Evolutionary conservation across 2,888 invertebrate species (phyloP), one percentile per base, ranked within the genome.

Genomic region (Allophyes oxyacanthae): DNA sequence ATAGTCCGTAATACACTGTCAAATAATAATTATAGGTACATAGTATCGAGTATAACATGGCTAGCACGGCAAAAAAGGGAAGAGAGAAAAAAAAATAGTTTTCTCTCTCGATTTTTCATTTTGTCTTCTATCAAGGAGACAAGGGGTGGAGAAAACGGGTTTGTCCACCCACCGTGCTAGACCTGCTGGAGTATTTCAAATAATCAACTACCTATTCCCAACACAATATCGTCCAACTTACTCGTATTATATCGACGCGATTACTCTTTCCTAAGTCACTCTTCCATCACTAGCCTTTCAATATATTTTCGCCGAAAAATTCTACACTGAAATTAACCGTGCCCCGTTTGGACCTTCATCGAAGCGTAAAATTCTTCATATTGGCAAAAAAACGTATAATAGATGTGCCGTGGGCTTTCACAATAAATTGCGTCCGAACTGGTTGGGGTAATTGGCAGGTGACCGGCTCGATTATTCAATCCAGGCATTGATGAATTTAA

Each of bases 401-500:
- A 77, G 78, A 81, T 75, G 73, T 76, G 75, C 78, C 73, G 64
- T 61, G 64, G 75, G 75, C 77, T 67, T 77, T 78, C 73, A 79
- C 82, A 81, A 83, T 82, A 84, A 84, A 84, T 84, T 79, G 80
- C 69, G 77, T 73, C 73, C 75, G 75, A 74, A 77, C 79, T 72
- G 73, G 77, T 70, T 56, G 72, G 73, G 72, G 75, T 84, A 84
- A 84, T 84, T 84, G 84, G 84, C 84, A 84, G 84, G 84, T 83
- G 84, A 83, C 84, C 84, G 82, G 77, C 42, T 46, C 78, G 79
- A 84, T 84, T 82, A 84, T 83, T 84, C 84, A 83, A 81, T 78
- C 79, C 53, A 57, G 81, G 75, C 84, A 81, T 81, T 84, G 84
- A 84, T 84, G 79, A 83, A 84, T 84, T 83, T 83, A 82, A 78